Percentiles rank a stretch among this genome's conserved stretches.
phyloP scores from a whole-genome alignment of 2,113 vertebrate species.

The Myotis davidii region DNA sequence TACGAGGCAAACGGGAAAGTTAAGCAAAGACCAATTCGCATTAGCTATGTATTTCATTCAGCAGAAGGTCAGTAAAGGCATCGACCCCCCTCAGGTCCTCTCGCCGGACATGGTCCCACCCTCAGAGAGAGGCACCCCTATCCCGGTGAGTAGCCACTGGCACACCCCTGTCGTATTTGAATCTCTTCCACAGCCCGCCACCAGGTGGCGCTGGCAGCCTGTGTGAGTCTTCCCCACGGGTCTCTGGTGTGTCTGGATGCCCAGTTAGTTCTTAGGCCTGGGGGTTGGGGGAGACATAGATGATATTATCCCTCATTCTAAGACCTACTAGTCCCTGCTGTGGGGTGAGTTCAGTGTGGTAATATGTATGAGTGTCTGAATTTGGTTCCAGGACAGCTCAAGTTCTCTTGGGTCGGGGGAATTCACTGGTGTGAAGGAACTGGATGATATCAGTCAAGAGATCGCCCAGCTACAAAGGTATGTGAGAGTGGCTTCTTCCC shows the following conservation, averaged over 20 bases:
- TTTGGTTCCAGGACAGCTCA: conserved; percentile 91
- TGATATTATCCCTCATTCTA: background rate
- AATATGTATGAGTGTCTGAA: background rate
- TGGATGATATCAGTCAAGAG: conserved; percentile 98
- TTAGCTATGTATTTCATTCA: conserved; percentile 98
- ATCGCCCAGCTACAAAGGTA: conserved; percentile 97
- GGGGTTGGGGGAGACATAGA: background rate
- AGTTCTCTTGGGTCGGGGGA: conserved; percentile 95
- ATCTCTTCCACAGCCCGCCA: fast-evolving
- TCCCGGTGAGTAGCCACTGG: conserved; percentile 85
- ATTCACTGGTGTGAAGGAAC: conserved; percentile 96
- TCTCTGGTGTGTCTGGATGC: background rate
- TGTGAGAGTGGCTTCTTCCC: background rate
- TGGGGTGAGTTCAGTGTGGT: background rate
- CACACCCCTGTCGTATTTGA: fast-evolving
- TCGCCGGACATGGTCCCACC: conserved; percentile 96
- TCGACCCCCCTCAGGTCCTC: conserved; percentile 95
- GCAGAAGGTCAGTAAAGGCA: conserved; percentile 97
- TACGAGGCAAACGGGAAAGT: conserved; percentile 95
- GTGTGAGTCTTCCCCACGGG: background rate
- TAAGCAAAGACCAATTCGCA: conserved; percentile 96
- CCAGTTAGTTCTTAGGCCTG: background rate
- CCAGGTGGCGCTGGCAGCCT: background rate
- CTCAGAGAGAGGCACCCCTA: conserved; percentile 91
- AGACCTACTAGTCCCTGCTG: background rate